Percentiles rank a stretch among this genome's conserved stretches.
Conservation (phyloP, 2,888 invertebrate species). For the Gastracanthus pulcherrimus region DNA sequence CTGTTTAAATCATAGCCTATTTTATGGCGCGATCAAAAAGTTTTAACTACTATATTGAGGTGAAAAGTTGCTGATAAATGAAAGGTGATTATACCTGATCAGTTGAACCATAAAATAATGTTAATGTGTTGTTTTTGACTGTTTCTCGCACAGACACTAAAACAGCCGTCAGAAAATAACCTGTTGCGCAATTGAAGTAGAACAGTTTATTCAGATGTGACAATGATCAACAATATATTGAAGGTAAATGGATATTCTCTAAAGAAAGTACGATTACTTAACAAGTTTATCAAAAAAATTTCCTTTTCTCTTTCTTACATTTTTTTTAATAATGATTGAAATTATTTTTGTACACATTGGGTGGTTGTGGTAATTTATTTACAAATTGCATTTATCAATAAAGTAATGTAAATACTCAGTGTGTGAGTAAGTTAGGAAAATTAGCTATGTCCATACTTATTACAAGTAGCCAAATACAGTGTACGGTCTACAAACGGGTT, state of each 20-base stretch:
- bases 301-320: no score
- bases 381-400: no score
- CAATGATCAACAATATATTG: neutral
- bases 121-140: neutral
- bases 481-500: neutral
- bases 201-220: neutral
- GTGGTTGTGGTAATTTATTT: no score
- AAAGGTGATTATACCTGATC: conserved; percentile 1
- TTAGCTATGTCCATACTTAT: neutral
- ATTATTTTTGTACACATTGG: no score
- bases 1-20: neutral
- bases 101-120: neutral
- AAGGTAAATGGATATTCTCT: no score
- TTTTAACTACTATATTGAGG: conserved; percentile 2
- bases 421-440: neutral
- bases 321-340: no score
- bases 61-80: conserved; percentile 1
- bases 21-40: neutral
- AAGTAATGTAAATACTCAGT: no score
- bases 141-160: neutral
- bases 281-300: no score
- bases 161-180: conserved; percentile 3
- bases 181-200: conserved; percentile 15
- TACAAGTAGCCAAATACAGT: neutral
- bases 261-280: no score